Evolutionary conservation across 1,140 invertebrate genomes (phyloP).

Genomic region (Cotesia chilonis): DNA sequence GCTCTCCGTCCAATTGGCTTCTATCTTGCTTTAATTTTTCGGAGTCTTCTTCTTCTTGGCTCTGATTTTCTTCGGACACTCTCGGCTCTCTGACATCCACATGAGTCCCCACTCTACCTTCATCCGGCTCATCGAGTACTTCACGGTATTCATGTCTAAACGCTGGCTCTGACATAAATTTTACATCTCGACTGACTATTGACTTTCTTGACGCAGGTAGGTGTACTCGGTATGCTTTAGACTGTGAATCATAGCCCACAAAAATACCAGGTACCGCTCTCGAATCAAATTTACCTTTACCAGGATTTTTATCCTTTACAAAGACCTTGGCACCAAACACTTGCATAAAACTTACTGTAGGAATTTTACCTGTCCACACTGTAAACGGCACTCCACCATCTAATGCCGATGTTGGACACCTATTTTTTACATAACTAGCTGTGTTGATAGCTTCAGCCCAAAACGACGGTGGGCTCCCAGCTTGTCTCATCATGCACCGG

Average conservation of each 20-base stretch:
- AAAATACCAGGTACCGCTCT: conserved; percentile 5
- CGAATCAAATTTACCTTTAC: conserved; percentile 19
- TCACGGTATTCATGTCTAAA: not conserved
- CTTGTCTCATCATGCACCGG: conserved; percentile 41
- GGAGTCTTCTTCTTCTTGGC: not conserved
- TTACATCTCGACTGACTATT: conserved; percentile 6
- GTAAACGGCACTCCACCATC: conserved; percentile 27
- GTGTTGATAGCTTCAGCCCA: conserved; percentile 42
- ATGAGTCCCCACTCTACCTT: not conserved
- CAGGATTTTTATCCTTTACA: conserved; percentile 10
- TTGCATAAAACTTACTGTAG: conserved; percentile 1
- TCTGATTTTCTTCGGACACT: too few relatives aligned
- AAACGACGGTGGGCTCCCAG: conserved; percentile 32
- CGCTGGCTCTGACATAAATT: conserved; percentile 8
- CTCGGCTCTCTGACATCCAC: too few relatives aligned
- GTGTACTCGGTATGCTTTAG: conserved; percentile 12
- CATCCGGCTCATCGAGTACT: not conserved
- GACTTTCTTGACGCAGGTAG: not conserved
- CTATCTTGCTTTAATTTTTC: not conserved
- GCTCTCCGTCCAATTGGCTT: not conserved
- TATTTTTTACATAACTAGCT: conserved; percentile 39
- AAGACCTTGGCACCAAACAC: conserved; percentile 17
- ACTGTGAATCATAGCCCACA: conserved; percentile 13
- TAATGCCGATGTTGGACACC: conserved; percentile 35
- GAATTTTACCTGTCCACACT: not conserved